A percentile compares a stretch with the other conserved stretches of the same genome.
Evolutionary conservation across 2,888 invertebrate species (phyloP).

Genomic region (Tinea trinotella): DNA sequence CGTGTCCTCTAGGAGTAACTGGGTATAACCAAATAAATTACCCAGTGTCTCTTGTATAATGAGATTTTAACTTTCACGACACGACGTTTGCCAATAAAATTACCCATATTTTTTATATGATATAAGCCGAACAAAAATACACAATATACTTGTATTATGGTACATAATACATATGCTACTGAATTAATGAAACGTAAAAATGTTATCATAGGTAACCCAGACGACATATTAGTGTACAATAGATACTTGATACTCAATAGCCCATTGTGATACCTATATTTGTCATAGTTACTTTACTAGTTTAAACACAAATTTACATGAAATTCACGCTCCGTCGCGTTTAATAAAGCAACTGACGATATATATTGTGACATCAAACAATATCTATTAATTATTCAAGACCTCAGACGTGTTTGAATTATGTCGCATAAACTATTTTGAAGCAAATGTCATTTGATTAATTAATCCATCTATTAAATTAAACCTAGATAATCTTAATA

Average conservation of each 20-base stretch:
- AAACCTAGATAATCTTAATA: not conserved
- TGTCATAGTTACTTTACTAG: not conserved
- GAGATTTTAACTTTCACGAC: not conserved
- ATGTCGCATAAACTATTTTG: conserved; percentile 2
- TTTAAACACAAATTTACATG: conserved; percentile 3
- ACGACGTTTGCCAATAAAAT: not conserved
- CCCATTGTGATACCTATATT: conserved; percentile 5
- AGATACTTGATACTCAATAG: conserved; percentile 4
- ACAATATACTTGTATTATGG: not conserved
- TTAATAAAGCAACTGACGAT: not conserved
- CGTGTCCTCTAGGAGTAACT: conserved; percentile 13
- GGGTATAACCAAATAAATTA: not conserved
- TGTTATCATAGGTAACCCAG: not conserved
- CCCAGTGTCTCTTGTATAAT: not conserved
- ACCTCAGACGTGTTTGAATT: not conserved
- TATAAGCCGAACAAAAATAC: not conserved
- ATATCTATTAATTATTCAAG: conserved; percentile 2
- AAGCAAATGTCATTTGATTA: not conserved
- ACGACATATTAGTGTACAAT: conserved; percentile 1
- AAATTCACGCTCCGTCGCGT: conserved; percentile 4
- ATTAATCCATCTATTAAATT: not conserved
- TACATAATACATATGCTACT: no score
- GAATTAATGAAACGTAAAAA: not conserved
- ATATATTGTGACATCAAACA: conserved; percentile 2
- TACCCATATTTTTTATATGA: no score